Evolutionary conservation across 37 sponge, comb jelly and placozoan species (phyloP), one percentile per base, ranked within the genome.

Genomic region (Eunapius fragilis): DNA sequence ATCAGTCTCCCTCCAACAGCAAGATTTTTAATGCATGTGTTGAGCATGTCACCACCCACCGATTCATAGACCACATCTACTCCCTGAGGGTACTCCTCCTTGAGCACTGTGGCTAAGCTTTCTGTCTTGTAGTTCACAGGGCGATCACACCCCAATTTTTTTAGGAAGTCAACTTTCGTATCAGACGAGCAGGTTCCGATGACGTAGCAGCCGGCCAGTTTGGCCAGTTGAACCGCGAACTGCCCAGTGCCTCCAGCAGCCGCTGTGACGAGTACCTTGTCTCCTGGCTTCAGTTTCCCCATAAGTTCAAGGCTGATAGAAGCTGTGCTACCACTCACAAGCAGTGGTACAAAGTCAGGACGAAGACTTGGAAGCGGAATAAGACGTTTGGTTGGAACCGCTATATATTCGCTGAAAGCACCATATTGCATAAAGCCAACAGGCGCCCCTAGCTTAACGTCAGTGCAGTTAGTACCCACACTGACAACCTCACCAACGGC

Each of bases 221-320:
- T 88, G 10, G 95, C 95, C 19, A 94, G 80, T 71, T 94, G 95
- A 17, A 94, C 94, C 35, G 94, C 94, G 88, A 94, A 94, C 74
- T 94, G 94, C 19, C 94, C 94, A 1, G 94, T 94, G 11, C 94
- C 94, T 36, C 94, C 94, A 0, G 94, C 94, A n/a, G 94, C 94
- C 32, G 94, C 94, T 32, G 91, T 91, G 19, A 94, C 91, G 41
- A 94, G 74, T 2, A 90, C 89, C 30, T 78, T 91, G 0, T 94
- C 80, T 4, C 87, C 89, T 37, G 69, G 24, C 70, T 86, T 70
- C 19, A 91, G 69, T 49, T 91, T 82, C 25, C 91, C 91, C 2
- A 88, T 19, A n/a, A 84, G 75, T 58, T 94, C 89, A 6, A 94
- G 75, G 47, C 82, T 78, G 45, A 94, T 84, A 11, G 91, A 87